Evolutionary conservation across 1,140 invertebrate species (phyloP), one percentile per base, ranked within the genome.

Genomic region (Lucilia sericata): DNA sequence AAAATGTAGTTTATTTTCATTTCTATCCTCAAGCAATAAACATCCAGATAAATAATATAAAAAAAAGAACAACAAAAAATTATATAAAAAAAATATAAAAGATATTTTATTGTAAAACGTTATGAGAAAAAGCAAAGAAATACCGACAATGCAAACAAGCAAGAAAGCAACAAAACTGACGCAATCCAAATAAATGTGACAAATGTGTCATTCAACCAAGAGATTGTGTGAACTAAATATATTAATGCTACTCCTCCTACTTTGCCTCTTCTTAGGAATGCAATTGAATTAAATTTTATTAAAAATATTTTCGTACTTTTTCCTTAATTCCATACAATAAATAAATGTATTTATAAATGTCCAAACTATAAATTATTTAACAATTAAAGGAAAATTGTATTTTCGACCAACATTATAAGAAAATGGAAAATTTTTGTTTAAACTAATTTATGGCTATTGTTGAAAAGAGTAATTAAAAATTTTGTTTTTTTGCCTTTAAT

Each of bases 111-210:
- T 55, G 17, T n/a, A 70, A 21, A 70, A 70, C 12, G 12, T 25
- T 2, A 21, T 9, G 65, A 70, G n/a, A 25, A 21, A 70, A 70
- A 10, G n/a, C 8, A 70, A 70, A 19, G 19, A 21, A 70, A 70
- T 70, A 70, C 65, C 65, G 65, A 19, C 65, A 70, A 21, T 25
- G 65, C 8, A 21, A 70, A 1, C 65, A 19, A 21, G 17, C 51
- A 60, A n/a, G n/a, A n/a, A n/a, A n/a, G 12, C 55, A n/a, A 60
- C 55, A 60, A 70, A 21, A 10, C 65, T 55, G 51, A 55, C 51
- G 51, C 19, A 70, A 70, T 70, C 65, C n/a, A 25, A 70, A 70
- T 70, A 70, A 70, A 70, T 70, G 65, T 70, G 65, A 70, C 65
- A 70, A 70, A 70, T 70, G 9, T 70, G 65, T 70, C 65, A 70